A percentile compares a stretch with the other conserved stretches of the same genome.
These are phyloP conservation scores for Meiosimyza decipiens DNA, from an alignment of 2,888 invertebrate genomes.

Conservation along the genomic window DNA sequence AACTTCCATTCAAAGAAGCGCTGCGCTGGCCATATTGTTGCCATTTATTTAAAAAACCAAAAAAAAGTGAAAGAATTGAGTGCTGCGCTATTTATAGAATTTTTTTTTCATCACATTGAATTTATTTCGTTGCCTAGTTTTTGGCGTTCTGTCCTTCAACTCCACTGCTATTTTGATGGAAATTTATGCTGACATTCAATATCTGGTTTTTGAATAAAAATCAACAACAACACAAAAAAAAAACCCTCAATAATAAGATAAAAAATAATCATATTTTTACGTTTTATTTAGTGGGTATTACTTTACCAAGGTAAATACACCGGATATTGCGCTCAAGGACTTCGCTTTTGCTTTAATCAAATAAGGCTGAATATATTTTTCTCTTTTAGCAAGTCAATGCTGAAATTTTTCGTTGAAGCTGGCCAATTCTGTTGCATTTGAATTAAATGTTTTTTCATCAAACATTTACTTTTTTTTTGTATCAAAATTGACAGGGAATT, in stretches of 20 bases:
- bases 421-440: background rate
- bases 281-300: background rate
- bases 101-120: no score
- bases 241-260: background rate
- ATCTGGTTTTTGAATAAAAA: background rate
- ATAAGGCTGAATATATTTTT: background rate
- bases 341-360: background rate
- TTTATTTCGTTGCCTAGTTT: background rate
- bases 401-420: no score
- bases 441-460: background rate
- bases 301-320: constrained; percentile 8
- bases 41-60: no score
- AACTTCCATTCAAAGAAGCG: background rate
- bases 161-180: constrained; percentile 22
- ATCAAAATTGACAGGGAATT: background rate
- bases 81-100: no score
- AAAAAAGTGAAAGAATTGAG: no score
- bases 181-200: constrained; percentile 33
- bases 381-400: no score
- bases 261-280: no score
- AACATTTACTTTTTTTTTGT: background rate
- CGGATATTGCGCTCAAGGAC: constrained; percentile 19
- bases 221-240: background rate
- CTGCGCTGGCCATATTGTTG: background rate
- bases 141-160: constrained; percentile 18